Evolutionary conservation across 2,797 vertebrate genomes (phyloP).

Genomic region (Serranus cabrilla): DNA sequence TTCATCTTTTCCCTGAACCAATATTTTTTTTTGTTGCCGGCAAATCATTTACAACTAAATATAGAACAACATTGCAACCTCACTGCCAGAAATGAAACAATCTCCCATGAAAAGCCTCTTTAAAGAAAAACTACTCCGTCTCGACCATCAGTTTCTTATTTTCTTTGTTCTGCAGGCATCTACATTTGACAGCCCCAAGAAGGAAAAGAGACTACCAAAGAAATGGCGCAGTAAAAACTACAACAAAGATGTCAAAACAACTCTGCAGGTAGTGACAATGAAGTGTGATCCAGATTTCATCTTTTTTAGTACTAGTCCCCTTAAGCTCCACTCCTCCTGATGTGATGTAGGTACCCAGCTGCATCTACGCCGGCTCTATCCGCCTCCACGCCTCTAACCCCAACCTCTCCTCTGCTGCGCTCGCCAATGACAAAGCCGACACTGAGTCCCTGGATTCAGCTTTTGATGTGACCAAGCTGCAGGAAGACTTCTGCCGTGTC

Average conservation of each 20-base stretch:
- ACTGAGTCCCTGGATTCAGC: constrained; percentile 89
- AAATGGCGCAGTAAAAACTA: constrained; percentile 94
- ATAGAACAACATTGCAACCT: constrained; percentile 32
- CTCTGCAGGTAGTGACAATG: constrained; percentile 88
- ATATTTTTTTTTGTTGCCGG: constrained; percentile 29
- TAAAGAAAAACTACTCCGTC: constrained; percentile 15
- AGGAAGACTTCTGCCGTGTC: constrained; percentile 94
- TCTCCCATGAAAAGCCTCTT: constrained; percentile 7
- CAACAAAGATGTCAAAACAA: constrained; percentile 95
- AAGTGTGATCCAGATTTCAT: not conserved
- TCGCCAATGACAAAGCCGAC: constrained; percentile 90
- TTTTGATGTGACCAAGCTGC: constrained; percentile 95
- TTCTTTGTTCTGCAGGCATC: constrained; percentile 82
- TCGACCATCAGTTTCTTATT: constrained; percentile 2
- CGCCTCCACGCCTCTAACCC: constrained; percentile 98
- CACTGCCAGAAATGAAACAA: constrained; percentile 3
- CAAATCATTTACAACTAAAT: constrained; percentile 36
- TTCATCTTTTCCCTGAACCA: constrained; percentile 24
- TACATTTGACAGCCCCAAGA: constrained; percentile 95
- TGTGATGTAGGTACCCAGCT: constrained; percentile 84
- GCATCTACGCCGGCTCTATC: constrained; percentile 88
- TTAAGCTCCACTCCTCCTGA: not conserved
- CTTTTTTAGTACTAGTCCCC: not conserved
- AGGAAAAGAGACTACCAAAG: constrained; percentile 92
- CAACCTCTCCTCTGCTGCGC: constrained; percentile 94